Evolutionary conservation across 2,888 invertebrate species (phyloP).

Genomic region (Melikaiella ostensackeni): DNA sequence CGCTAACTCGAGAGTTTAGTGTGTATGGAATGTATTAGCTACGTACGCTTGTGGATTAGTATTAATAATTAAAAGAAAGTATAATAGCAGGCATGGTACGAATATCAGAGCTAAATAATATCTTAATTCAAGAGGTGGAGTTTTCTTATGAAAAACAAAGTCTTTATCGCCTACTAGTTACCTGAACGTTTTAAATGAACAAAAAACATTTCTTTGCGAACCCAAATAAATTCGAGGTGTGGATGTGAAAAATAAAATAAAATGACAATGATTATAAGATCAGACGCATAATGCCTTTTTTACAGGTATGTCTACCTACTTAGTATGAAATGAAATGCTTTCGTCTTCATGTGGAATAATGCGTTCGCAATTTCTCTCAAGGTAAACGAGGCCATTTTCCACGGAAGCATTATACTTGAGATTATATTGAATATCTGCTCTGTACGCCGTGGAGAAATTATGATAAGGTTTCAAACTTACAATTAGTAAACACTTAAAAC

Average conservation of each 20-base stretch:
- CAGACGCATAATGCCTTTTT: background rate
- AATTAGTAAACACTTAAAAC: too few species aligned
- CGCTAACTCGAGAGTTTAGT: too few species aligned
- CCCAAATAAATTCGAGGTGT: background rate
- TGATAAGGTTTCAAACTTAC: background rate
- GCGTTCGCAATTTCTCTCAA: background rate
- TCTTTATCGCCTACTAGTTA: background rate
- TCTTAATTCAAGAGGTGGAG: too few species aligned
- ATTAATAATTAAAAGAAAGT: too few species aligned
- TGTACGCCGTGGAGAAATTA: background rate
- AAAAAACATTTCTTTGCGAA: background rate
- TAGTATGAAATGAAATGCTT: too few species aligned
- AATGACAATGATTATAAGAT: background rate
- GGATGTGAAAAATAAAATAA: background rate
- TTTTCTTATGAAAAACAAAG: too few species aligned
- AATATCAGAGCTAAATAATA: too few species aligned
- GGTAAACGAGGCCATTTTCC: constrained; percentile 11
- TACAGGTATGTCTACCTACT: background rate
- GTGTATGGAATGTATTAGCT: too few species aligned
- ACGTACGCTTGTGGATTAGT: too few species aligned
- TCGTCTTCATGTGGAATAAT: background rate
- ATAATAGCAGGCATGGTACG: too few species aligned
- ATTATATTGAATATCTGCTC: constrained; percentile 5
- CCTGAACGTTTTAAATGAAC: background rate
- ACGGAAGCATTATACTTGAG: background rate